These are phyloP conservation scores for Xyrichtys novacula DNA, from an alignment of 2,797 vertebrate genomes.

Conservation along the genomic window DNA sequence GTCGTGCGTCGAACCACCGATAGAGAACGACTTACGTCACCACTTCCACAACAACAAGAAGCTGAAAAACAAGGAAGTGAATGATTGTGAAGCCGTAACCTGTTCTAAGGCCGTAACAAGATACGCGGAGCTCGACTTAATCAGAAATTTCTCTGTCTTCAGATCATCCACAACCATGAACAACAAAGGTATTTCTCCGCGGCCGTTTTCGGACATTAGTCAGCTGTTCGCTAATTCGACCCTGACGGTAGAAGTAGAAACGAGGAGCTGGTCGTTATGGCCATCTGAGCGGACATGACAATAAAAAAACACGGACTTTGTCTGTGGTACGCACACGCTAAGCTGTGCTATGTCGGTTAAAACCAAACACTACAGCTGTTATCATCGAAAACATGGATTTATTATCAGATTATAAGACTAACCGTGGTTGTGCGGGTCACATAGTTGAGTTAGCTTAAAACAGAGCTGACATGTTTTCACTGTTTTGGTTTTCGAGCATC, in stretches of 20 bases:
- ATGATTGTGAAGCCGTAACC: slow-evolving; percentile 76
- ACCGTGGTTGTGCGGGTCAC: slow-evolving; percentile 13
- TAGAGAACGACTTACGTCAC: slow-evolving; percentile 78
- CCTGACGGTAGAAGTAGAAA: slow-evolving; percentile 37
- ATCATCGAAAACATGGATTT: background rate
- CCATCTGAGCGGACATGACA: slow-evolving; percentile 64
- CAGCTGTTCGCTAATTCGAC: slow-evolving; percentile 48
- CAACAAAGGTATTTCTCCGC: slow-evolving; percentile 85
- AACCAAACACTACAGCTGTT: background rate
- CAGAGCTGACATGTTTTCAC: slow-evolving; percentile 7
- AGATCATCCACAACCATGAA: slow-evolving; percentile 81
- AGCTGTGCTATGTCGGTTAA: background rate
- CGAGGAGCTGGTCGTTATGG: slow-evolving; percentile 49
- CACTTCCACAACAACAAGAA: slow-evolving; percentile 84
- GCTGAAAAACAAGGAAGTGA: slow-evolving; percentile 89
- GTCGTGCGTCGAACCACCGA: slow-evolving; percentile 52
- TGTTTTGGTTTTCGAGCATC: slow-evolving; percentile 6
- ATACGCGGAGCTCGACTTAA: slow-evolving; percentile 62
- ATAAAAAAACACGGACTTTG: slow-evolving; percentile 55
- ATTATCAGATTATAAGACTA: slow-evolving; percentile 14
- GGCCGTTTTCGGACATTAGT: slow-evolving; percentile 4
- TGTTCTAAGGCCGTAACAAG: slow-evolving; percentile 75
- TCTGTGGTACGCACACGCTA: slow-evolving; percentile 6
- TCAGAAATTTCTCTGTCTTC: slow-evolving; percentile 44
- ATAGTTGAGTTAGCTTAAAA: slow-evolving; percentile 40